Evolutionary conservation across 2,888 invertebrate species (phyloP), one percentile per base, ranked within the genome.

Genomic region (Drosophila emarginata): DNA sequence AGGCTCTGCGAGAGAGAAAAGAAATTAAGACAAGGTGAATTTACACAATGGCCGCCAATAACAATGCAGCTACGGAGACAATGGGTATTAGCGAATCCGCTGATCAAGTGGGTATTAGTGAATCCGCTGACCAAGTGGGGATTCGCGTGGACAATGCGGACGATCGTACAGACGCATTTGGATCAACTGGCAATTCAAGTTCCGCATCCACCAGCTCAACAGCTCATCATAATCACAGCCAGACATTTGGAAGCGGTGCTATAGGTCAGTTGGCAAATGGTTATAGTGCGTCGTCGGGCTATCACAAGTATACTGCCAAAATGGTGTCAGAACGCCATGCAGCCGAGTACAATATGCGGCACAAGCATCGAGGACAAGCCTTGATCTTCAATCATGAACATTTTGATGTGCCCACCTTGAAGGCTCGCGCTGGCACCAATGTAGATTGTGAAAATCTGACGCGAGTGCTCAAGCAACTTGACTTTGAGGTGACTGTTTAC

Each of bases 311-410:
- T 69, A 77, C 78, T 9, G 93, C 92, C 85, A 93, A 89, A 74
- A 95, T 95, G 95, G 93, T 95, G 5, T 93, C 94, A 1, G 93
- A 94, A 62, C 94, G 94, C 77, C 94, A 95, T 91, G 95, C 95
- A 0, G 93, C 94, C 0, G 95, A 95, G 90, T 98, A 98, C 91
- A 96, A 96, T 79, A 98, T 98, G 97, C 94, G 94, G 77, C 96
- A 97, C 91, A 93, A 94, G 77, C 93, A 94, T 77, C 94, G 97
- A 66, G 98, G 98, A 26, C 92, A 95, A 84, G 98, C 98, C 1
- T 90, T 97, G 36, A 96, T 98, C 87, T 97, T 98, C 88, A 98
- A 98, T 90, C 97, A 98, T 90, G 96, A 96, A 91, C 93, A 94
- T 82, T 98, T 98, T 89, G 94, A 94, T 75, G 93, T 95, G 40